A percentile compares a stretch with the other conserved stretches of the same genome.
phyloP scores from a whole-genome alignment of 1,140 invertebrate genomes.

The Zaprionus nigranus region DNA sequence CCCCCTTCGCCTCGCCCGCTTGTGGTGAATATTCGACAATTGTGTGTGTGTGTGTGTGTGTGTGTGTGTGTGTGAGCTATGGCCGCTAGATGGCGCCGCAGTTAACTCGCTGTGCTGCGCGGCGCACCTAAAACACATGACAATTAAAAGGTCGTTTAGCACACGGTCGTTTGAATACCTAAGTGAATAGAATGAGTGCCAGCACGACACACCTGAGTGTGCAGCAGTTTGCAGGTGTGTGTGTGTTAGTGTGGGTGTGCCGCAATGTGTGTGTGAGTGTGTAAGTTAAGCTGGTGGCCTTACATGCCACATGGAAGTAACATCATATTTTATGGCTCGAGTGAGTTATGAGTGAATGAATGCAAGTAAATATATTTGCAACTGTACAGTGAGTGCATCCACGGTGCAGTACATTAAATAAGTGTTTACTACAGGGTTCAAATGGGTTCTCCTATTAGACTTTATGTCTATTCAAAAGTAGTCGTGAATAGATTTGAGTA shows the following conservation, averaged over 20 bases:
- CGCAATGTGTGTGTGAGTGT: background rate
- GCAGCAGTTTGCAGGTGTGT: background rate
- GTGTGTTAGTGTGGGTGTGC: background rate
- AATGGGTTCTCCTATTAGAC: background rate
- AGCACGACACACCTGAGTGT: slow-evolving; percentile 6
- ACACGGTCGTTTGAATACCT: slow-evolving; percentile 56
- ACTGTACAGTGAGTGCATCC: background rate
- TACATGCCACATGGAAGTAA: slow-evolving; percentile 12
- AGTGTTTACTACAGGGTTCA: background rate
- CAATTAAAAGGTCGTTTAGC: slow-evolving; percentile 78
- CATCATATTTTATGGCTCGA: slow-evolving; percentile 16
- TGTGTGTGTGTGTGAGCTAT: background rate
- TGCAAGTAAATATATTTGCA: slow-evolving; percentile 8
- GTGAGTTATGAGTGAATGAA: slow-evolving; percentile 25
- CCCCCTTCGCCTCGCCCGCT: background rate
- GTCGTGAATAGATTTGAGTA: background rate
- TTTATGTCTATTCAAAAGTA: background rate
- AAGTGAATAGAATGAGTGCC: slow-evolving; percentile 33
- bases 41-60: slow-evolving; percentile 20
- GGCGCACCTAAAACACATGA: slow-evolving; percentile 48
- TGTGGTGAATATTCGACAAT: slow-evolving; percentile 46
- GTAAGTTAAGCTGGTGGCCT: slow-evolving; percentile 3
- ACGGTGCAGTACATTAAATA: background rate
- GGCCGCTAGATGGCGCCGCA: slow-evolving; percentile 42
- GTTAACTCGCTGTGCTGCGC: slow-evolving; percentile 33